These are phyloP conservation scores for Mus musculus DNA, from an alignment of 2,113 vertebrate genomes.

Conservation along the genomic window DNA sequence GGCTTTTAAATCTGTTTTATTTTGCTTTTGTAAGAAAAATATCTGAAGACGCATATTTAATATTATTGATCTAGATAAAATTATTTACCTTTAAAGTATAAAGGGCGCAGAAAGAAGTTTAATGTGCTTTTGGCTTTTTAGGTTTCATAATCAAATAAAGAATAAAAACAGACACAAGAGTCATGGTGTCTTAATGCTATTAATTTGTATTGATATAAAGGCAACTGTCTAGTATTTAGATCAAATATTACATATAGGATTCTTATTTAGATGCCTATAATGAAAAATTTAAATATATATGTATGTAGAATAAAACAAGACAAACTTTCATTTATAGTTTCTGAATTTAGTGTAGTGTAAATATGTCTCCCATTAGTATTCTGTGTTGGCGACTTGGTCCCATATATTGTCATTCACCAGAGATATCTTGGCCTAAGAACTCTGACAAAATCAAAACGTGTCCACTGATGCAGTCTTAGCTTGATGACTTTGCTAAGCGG, in stretches of 20 bases:
- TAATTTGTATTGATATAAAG: background rate
- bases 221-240: background rate
- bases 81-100: background rate
- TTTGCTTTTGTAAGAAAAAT: background rate
- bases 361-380: background rate
- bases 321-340: background rate
- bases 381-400: background rate
- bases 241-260: background rate
- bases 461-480: background rate
- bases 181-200: background rate
- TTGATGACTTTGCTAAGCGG: background rate
- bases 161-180: background rate
- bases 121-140: background rate
- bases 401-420: rapidly evolving
- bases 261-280: background rate
- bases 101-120: background rate
- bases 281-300: background rate
- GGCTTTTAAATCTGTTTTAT: background rate
- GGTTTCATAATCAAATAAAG: background rate
- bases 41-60: background rate
- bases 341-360: background rate
- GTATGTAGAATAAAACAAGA: background rate
- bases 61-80: background rate
- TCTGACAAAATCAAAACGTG: background rate
- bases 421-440: background rate